Conservation (phyloP, 2,113 vertebrate genomes). For the Myocastor coypus region DNA sequence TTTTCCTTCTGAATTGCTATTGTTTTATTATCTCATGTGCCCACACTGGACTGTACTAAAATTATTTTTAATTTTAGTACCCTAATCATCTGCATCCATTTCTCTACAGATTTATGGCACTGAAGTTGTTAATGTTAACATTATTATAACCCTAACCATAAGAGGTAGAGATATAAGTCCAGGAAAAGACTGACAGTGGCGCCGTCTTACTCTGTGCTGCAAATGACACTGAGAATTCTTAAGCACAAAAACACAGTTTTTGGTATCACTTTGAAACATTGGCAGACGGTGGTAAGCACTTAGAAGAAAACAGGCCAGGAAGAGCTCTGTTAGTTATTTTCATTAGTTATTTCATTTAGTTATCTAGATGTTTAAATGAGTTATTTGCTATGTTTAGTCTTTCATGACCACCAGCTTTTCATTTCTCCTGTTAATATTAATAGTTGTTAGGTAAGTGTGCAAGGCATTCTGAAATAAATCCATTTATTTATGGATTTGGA, state of each 20-base stretch:
- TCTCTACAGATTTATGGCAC: conserved; percentile 37
- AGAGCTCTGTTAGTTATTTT: no score
- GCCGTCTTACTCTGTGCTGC: neutral
- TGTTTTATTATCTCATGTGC: conserved; percentile 31
- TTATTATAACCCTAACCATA: neutral
- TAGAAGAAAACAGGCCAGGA: neutral
- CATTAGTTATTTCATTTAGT: no score
- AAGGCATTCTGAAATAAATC: no score
- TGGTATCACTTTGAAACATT: neutral
- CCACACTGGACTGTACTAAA: neutral
- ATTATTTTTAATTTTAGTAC: neutral
- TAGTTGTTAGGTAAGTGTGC: no score
- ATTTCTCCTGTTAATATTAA: no score
- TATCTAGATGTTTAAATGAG: no score
- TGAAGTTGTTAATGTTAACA: conserved; percentile 42
- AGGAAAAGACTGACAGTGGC: neutral
- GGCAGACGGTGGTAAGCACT: neutral
- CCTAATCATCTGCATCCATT: conserved; percentile 12
- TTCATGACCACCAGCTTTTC: no score
- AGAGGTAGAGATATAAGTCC: neutral
- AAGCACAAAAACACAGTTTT: neutral
- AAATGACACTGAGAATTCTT: neutral
- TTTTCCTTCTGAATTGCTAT: conserved; percentile 41
- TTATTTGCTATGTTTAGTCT: no score
- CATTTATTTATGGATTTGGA: conserved; percentile 16